Evolutionary conservation across 2,797 vertebrate genomes (phyloP).

Genomic region (Anisognathus igniventris): DNA sequence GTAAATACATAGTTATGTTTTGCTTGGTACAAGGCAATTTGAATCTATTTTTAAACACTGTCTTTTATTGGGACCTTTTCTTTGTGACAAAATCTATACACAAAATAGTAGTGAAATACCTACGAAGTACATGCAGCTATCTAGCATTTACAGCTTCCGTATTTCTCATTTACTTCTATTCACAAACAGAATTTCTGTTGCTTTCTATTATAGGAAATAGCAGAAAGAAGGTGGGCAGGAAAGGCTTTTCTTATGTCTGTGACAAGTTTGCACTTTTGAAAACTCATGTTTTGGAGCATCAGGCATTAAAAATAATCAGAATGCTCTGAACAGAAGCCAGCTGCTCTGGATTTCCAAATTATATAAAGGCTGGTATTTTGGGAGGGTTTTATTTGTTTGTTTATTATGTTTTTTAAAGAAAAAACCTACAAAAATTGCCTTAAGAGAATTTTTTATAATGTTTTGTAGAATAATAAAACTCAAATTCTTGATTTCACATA

Average conservation of each 20-base stretch:
- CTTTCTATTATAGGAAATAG: background rate
- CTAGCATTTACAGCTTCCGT: background rate
- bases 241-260: background rate
- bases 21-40: background rate
- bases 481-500: background rate
- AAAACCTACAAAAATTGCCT: background rate
- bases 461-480: background rate
- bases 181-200: background rate
- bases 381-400: background rate
- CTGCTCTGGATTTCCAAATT: background rate
- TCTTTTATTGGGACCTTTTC: background rate
- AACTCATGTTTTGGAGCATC: background rate
- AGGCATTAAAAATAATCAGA: background rate
- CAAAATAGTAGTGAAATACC: background rate
- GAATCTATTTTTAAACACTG: background rate
- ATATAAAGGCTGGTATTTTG: background rate
- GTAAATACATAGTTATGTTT: background rate
- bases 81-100: background rate
- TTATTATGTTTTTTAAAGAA: background rate
- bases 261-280: background rate
- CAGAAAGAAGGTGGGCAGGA: background rate
- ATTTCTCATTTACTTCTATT: background rate
- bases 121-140: background rate
- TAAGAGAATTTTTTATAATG: background rate
- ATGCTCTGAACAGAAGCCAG: background rate